Conservation (phyloP, 2,113 vertebrate genomes). For the Podilymbus podiceps region DNA sequence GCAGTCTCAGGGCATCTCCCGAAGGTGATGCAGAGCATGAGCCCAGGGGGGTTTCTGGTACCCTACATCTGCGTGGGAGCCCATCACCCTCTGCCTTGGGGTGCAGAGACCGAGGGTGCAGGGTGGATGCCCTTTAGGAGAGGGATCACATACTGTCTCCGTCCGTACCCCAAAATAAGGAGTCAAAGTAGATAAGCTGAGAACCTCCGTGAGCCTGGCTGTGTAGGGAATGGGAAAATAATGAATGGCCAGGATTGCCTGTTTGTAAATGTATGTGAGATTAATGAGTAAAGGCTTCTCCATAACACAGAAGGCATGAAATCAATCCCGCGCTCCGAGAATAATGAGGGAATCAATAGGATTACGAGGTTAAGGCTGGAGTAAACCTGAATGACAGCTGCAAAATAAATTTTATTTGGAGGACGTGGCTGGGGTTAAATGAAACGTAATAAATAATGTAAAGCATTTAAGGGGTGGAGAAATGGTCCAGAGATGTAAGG, state of each 20-base stretch:
- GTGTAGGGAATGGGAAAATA: slow-evolving; percentile 29
- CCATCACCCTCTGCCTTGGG: neutral
- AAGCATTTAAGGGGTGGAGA: slow-evolving; percentile 56
- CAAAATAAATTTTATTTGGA: slow-evolving; percentile 77
- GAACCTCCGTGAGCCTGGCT: neutral
- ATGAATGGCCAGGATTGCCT: slow-evolving; percentile 3
- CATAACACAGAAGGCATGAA: slow-evolving; percentile 50
- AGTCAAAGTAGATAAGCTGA: neutral
- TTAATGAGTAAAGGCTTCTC: slow-evolving; percentile 60
- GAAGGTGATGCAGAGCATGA: neutral
- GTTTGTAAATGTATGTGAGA: slow-evolving; percentile 18
- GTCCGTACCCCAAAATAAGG: neutral
- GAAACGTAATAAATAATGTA: slow-evolving; percentile 74
- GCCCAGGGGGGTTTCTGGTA: neutral
- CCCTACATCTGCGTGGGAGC: neutral
- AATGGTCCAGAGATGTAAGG: slow-evolving; percentile 15
- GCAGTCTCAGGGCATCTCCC: neutral
- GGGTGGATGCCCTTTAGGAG: neutral
- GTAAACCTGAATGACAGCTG: slow-evolving; percentile 76
- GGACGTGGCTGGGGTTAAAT: slow-evolving; percentile 75
- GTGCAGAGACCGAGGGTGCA: accelerated
- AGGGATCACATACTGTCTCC: neutral
- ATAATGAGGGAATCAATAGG: slow-evolving; percentile 76
- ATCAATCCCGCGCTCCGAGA: slow-evolving; percentile 20
- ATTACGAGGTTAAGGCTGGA: slow-evolving; percentile 76